A percentile compares a stretch with the other conserved stretches of the same genome.
phyloP scores from a whole-genome alignment of 2,888 invertebrate genomes.

The Itoplectis maculator region DNA sequence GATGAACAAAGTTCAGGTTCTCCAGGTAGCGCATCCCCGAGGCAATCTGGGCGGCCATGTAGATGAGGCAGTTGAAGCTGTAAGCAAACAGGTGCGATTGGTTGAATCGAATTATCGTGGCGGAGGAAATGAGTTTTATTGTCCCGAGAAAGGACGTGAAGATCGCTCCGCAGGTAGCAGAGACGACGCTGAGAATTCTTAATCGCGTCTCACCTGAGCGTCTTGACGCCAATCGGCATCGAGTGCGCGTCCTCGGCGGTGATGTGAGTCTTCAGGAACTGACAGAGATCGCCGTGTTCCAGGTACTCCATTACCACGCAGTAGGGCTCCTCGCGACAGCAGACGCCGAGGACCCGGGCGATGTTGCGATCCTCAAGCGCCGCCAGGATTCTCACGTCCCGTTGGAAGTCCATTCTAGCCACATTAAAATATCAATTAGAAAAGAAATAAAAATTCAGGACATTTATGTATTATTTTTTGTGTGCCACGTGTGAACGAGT shows the following conservation, averaged over 20 bases:
- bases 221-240: conserved; percentile 87
- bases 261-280: conserved; percentile 90
- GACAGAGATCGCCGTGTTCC: conserved; percentile 93
- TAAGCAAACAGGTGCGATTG: conserved; percentile 71
- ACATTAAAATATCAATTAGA: background rate
- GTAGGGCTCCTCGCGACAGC: conserved; percentile 90
- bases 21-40: conserved; percentile 96
- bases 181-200: no score
- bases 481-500: conserved; percentile 7
- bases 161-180: no score
- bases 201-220: conserved; percentile 85
- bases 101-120: background rate
- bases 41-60: conserved; percentile 94
- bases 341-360: conserved; percentile 91
- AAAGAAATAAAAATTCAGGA: conserved; percentile 19
- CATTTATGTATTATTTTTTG: background rate
- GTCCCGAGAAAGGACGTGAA: no score
- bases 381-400: conserved; percentile 94
- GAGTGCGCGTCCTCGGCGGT: conserved; percentile 88
- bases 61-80: conserved; percentile 91
- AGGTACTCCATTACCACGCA: conserved; percentile 94
- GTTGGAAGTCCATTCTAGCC: conserved; percentile 92
- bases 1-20: conserved; percentile 95
- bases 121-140: no score
- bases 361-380: conserved; percentile 92